Evolutionary conservation across 1,140 invertebrate genomes (phyloP), one percentile per base, ranked within the genome.

Genomic region (Drosophila asahinai): DNA sequence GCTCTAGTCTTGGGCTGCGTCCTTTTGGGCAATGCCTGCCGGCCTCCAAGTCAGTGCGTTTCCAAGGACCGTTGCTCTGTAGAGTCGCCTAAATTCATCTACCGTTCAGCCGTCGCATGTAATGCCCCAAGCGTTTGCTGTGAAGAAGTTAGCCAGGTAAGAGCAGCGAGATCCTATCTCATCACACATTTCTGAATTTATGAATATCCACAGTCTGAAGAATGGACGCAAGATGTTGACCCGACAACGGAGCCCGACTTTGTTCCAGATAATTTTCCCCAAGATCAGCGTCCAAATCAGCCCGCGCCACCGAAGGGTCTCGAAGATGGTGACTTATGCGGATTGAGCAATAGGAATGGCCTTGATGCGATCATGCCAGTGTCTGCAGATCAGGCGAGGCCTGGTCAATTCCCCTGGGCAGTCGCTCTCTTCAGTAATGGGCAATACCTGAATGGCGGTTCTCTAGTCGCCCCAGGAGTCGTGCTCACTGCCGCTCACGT

Each of bases 401-500:
- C 6, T 30, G 65, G 57, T 0, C n/a, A 67, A 49, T 67, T 40
- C 19, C 64, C 64, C 12, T 67, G 57, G 57, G 4, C n/a, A 1
- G 7, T 67, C 1, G 64, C 45, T 19, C 8, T 67, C 1, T 40
- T 40, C 3, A 30, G 3, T 1, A 22, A n/a, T 1, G 45, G 3
- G 3, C 1, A 12, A 4, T 62, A n/a, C 45, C 6, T 67, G 12
- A 58, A 45, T 8, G 65, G 65, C 9, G 58, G 64, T 0, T 62
- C 64, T 0, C 25, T 67, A 9, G 17, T 67, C 9, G 19, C 22
- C 11, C 45, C 38, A 0, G 19, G 22, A 11, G 65, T 27, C 9
- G 71, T 74, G 2, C 55, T 74, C 1, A 68, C 71, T n/a, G 57
- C 12, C 2, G 38, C 65, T 5, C 65, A 52, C 15, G 3, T 25